These are phyloP conservation scores for Sinelater perroti DNA, from an alignment of 2,888 invertebrate genomes.

Conservation along the genomic window DNA sequence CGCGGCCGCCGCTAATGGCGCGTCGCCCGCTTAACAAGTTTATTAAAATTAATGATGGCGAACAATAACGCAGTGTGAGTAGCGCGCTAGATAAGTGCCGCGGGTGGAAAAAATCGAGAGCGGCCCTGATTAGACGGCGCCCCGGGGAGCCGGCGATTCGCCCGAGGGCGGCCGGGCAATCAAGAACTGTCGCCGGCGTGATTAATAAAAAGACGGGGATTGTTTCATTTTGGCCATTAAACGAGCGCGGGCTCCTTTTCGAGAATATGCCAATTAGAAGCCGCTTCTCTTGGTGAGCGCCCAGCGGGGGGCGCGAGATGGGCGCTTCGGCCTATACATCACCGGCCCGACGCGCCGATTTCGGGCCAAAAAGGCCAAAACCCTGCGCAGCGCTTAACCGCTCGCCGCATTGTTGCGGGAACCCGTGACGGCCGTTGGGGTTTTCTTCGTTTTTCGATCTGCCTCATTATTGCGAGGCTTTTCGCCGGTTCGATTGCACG, in stretches of 20 bases:
- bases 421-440: too few relatives aligned
- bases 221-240: slow-evolving; percentile 40
- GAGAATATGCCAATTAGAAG: slow-evolving; percentile 40
- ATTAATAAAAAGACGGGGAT: slow-evolving; percentile 43
- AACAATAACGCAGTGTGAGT: slow-evolving; percentile 44
- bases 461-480: too few relatives aligned
- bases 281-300: slow-evolving; percentile 39
- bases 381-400: too few relatives aligned
- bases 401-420: too few relatives aligned
- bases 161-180: slow-evolving; percentile 41
- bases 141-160: slow-evolving; percentile 40
- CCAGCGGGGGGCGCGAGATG: slow-evolving; percentile 35
- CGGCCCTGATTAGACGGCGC: slow-evolving; percentile 43
- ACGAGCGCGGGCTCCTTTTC: slow-evolving; percentile 52
- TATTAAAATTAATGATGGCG: slow-evolving; percentile 44
- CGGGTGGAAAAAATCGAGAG: slow-evolving; percentile 38
- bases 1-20: not conserved
- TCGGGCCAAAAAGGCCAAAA: too few relatives aligned
- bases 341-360: slow-evolving; percentile 26
- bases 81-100: slow-evolving; percentile 35
- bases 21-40: slow-evolving; percentile 25
- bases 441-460: too few relatives aligned
- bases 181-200: slow-evolving; percentile 42
- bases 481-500: too few relatives aligned
- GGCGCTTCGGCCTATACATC: slow-evolving; percentile 36